These are phyloP conservation scores for Rhipidura dahli DNA, from an alignment of 2,113 vertebrate genomes.

Conservation along the genomic window DNA sequence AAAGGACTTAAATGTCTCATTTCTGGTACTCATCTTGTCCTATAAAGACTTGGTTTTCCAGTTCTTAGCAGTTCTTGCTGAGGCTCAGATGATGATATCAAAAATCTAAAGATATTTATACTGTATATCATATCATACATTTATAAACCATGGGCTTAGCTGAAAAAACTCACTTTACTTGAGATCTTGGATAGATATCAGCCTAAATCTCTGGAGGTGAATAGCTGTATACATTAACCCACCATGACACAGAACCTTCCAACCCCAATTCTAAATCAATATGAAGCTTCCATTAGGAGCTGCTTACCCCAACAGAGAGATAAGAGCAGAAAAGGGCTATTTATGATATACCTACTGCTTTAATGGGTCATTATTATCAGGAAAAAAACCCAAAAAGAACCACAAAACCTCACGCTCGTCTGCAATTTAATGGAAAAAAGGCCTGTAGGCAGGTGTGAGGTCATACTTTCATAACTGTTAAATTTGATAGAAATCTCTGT, in stretches of 20 bases:
- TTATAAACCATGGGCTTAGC: background rate
- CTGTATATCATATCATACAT: background rate
- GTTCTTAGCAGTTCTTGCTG: background rate
- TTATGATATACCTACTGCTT: constrained; percentile 21
- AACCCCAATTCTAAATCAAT: constrained; percentile 34
- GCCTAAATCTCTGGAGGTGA: background rate
- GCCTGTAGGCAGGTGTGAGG: background rate
- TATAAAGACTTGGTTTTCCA: background rate
- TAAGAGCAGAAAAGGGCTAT: constrained; percentile 4
- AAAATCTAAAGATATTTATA: background rate
- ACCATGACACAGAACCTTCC: constrained; percentile 14
- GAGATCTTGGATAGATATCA: background rate
- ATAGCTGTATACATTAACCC: constrained; percentile 10
- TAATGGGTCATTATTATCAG: background rate
- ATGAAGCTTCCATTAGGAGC: constrained; percentile 37
- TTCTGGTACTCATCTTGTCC: background rate
- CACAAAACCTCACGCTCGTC: background rate
- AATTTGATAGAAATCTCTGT: background rate
- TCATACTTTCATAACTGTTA: background rate
- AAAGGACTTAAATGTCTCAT: background rate
- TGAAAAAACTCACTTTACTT: background rate
- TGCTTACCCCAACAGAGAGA: background rate
- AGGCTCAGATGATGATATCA: background rate
- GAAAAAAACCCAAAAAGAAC: rapidly evolving
- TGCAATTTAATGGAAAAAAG: background rate